Conservation (phyloP, 2,113 vertebrate genomes). For the Ranitomeya variabilis region DNA sequence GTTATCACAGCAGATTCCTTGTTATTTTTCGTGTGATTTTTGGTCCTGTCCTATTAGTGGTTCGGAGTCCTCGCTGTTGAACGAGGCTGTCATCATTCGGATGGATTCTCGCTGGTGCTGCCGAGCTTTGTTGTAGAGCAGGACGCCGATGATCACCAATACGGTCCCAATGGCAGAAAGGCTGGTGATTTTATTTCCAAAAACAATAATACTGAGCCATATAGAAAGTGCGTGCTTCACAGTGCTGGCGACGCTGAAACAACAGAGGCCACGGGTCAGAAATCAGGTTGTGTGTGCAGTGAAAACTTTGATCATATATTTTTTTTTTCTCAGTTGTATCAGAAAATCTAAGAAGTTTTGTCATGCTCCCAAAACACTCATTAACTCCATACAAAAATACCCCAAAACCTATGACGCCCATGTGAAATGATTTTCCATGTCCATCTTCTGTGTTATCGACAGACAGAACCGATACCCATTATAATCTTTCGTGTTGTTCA, state of each 20-base stretch:
- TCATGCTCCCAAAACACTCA: too few relatives aligned
- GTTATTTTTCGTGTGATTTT: slow-evolving; percentile 60
- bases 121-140: slow-evolving; percentile 91
- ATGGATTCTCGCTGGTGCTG: slow-evolving; percentile 80
- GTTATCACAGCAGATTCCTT: fast-evolving
- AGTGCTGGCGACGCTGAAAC: slow-evolving; percentile 89
- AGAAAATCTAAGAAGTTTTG: too few relatives aligned
- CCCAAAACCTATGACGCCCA: too few relatives aligned
- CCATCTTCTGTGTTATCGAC: too few relatives aligned
- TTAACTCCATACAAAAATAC: too few relatives aligned
- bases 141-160: slow-evolving; percentile 84
- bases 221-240: slow-evolving; percentile 95
- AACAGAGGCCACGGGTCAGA: slow-evolving; percentile 3
- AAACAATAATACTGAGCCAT: slow-evolving; percentile 94
- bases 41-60: slow-evolving; percentile 65
- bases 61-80: slow-evolving; percentile 54
- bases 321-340: too few relatives aligned
- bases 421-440: too few relatives aligned
- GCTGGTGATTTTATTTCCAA: slow-evolving; percentile 88
- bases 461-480: too few relatives aligned
- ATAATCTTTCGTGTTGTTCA: too few relatives aligned
- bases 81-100: slow-evolving; percentile 67
- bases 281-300: background rate
- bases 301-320: background rate
- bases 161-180: slow-evolving; percentile 83